Conservation (phyloP, 2,888 invertebrate genomes). For the Drosophila rubida region DNA sequence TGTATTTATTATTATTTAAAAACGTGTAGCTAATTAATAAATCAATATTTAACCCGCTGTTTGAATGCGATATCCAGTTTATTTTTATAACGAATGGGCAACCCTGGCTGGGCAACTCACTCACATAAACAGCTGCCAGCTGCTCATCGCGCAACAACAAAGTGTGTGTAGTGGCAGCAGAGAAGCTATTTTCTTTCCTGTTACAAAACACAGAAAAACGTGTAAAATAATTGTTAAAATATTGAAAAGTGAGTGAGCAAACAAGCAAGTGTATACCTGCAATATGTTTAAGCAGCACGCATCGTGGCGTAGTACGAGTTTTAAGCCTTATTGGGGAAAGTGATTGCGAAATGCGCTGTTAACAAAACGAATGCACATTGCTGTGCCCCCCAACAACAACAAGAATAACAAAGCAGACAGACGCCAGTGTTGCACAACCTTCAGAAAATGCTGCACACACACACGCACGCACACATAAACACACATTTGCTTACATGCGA, state of each 20-base stretch:
- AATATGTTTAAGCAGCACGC: neutral
- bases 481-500: slow-evolving; percentile 29
- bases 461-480: slow-evolving; percentile 26
- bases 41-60: slow-evolving; percentile 70
- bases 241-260: slow-evolving; percentile 4
- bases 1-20: slow-evolving; percentile 51
- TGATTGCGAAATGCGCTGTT: slow-evolving; percentile 70
- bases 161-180: slow-evolving; percentile 29
- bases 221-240: slow-evolving; percentile 30
- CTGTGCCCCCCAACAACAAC: slow-evolving; percentile 37
- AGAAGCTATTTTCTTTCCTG: slow-evolving; percentile 58
- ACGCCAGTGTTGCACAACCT: slow-evolving; percentile 67
- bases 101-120: slow-evolving; percentile 39
- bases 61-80: slow-evolving; percentile 26
- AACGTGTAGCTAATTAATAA: slow-evolving; percentile 69
- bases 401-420: slow-evolving; percentile 49
- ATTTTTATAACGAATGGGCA: slow-evolving; percentile 49
- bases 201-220: slow-evolving; percentile 61
- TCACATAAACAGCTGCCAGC: slow-evolving; percentile 65
- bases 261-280: neutral
- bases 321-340: slow-evolving; percentile 42
- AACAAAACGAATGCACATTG: slow-evolving; percentile 47
- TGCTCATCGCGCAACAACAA: slow-evolving; percentile 68
- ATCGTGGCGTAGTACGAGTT: slow-evolving; percentile 6
- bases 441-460: slow-evolving; percentile 24